phyloP scores from a whole-genome alignment of 2,797 vertebrate species.

The Melanotaenia trifasciata region DNA sequence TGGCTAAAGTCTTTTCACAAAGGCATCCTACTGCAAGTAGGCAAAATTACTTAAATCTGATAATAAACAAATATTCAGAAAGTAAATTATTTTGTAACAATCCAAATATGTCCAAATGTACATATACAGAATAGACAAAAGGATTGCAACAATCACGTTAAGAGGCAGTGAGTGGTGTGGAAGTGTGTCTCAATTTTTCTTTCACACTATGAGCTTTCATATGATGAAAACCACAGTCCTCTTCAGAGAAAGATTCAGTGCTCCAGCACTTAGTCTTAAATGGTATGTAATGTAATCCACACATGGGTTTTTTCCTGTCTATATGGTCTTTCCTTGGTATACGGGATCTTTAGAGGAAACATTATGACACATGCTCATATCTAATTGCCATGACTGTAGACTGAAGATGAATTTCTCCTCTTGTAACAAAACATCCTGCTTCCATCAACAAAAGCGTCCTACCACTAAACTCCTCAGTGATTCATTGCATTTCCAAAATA shows the following conservation, averaged over 20 bases:
- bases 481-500: slow-evolving; percentile 13
- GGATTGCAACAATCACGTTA: background rate
- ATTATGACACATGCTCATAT: slow-evolving; percentile 19
- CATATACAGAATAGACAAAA: background rate
- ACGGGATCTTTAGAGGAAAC: slow-evolving; percentile 43
- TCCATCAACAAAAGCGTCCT: slow-evolving; percentile 19
- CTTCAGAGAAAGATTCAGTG: slow-evolving; percentile 49
- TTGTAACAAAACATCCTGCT: slow-evolving; percentile 1
- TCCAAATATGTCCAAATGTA: background rate
- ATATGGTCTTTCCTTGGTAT: slow-evolving; percentile 46
- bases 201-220: slow-evolving; percentile 18
- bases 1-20: too few species aligned
- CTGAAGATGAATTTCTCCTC: background rate
- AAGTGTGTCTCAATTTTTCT: slow-evolving; percentile 4
- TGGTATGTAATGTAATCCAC: slow-evolving; percentile 73
- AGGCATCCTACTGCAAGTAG: background rate
- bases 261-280: slow-evolving; percentile 69
- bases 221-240: slow-evolving; percentile 19
- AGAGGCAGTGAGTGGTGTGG: background rate
- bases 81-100: background rate
- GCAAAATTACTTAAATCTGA: background rate
- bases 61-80: background rate
- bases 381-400: slow-evolving; percentile 3
- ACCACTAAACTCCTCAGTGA: slow-evolving; percentile 3
- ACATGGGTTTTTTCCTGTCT: slow-evolving; percentile 64